phyloP scores from a whole-genome alignment of 2,888 invertebrate genomes.

The Papilio protenor region DNA sequence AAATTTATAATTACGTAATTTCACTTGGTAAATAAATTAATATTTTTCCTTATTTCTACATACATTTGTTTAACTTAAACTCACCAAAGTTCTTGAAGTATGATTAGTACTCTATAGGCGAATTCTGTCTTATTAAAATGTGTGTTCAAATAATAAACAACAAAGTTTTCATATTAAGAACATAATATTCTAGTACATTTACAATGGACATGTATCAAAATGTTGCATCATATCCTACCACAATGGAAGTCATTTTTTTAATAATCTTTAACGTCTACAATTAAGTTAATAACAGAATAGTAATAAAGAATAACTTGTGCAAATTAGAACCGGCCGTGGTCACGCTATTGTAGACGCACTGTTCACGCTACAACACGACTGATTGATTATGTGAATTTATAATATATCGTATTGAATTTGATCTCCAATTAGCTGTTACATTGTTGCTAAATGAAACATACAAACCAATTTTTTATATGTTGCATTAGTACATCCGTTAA shows the following conservation, averaged over 20 bases:
- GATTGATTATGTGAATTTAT: slow-evolving; percentile 1
- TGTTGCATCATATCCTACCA: not conserved
- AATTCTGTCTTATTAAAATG: not conserved
- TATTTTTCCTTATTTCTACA: not conserved
- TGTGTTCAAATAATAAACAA: not conserved
- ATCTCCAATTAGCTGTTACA: slow-evolving; percentile 3
- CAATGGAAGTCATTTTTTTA: not conserved
- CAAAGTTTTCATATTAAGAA: not conserved
- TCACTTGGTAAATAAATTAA: not conserved
- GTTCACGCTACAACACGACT: not conserved
- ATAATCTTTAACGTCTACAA: slow-evolving; percentile 13
- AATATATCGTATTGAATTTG: not conserved
- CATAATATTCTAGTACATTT: not conserved
- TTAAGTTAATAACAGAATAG: slow-evolving; percentile 16
- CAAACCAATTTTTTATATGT: not conserved
- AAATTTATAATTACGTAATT: not conserved
- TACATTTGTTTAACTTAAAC: not conserved
- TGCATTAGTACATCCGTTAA: not conserved
- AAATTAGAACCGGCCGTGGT: slow-evolving; percentile 6
- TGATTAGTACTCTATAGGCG: not conserved
- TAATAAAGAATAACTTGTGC: slow-evolving; percentile 24
- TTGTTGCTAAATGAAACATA: not conserved
- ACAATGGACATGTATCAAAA: not conserved
- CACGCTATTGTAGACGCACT: slow-evolving; percentile 17
- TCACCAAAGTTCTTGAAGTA: not conserved